A percentile compares a stretch with the other conserved stretches of the same genome.
phyloP scores from a whole-genome alignment of 2,888 invertebrate genomes.

The Drosophila borborema region DNA sequence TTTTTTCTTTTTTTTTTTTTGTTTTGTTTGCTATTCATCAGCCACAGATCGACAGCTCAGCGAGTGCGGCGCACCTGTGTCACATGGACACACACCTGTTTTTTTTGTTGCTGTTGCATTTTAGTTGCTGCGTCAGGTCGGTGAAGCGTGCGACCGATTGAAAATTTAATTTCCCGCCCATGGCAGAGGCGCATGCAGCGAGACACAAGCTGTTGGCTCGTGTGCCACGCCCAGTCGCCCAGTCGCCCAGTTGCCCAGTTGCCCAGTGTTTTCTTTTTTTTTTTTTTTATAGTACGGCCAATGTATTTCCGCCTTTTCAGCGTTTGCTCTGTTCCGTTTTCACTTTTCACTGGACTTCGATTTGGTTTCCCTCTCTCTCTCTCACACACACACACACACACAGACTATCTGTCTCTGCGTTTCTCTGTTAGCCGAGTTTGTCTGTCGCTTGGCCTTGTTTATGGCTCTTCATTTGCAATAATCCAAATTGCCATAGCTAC shows the following conservation, averaged over 20 bases:
- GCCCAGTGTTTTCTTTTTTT: not conserved
- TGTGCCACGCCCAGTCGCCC: not conserved
- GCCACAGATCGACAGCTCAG: slow-evolving; percentile 49
- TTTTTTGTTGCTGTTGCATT: slow-evolving; percentile 7
- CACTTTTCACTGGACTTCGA: slow-evolving; percentile 46
- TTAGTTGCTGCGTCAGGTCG: slow-evolving; percentile 53
- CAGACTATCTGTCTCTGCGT: not conserved
- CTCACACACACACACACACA: not conserved
- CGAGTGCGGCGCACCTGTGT: slow-evolving; percentile 26
- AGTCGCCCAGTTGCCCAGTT: not conserved
- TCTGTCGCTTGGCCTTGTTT: slow-evolving; percentile 39
- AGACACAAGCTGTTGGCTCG: slow-evolving; percentile 3
- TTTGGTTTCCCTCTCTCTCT: slow-evolving; percentile 27
- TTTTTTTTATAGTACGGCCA: slow-evolving; percentile 29
- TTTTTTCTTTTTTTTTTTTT: not conserved
- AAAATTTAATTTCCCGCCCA: slow-evolving; percentile 80
- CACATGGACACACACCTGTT: not conserved
- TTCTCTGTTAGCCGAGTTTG: not conserved
- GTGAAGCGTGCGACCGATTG: slow-evolving; percentile 74
- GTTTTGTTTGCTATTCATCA: slow-evolving; percentile 5
- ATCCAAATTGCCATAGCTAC: slow-evolving; percentile 72
- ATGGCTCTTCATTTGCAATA: slow-evolving; percentile 70
- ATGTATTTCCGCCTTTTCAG: slow-evolving; percentile 68
- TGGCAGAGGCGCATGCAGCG: slow-evolving; percentile 33
- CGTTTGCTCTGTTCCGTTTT: slow-evolving; percentile 50